Conservation (phyloP, 2,797 vertebrate genomes). For the Lacerta agilis region DNA sequence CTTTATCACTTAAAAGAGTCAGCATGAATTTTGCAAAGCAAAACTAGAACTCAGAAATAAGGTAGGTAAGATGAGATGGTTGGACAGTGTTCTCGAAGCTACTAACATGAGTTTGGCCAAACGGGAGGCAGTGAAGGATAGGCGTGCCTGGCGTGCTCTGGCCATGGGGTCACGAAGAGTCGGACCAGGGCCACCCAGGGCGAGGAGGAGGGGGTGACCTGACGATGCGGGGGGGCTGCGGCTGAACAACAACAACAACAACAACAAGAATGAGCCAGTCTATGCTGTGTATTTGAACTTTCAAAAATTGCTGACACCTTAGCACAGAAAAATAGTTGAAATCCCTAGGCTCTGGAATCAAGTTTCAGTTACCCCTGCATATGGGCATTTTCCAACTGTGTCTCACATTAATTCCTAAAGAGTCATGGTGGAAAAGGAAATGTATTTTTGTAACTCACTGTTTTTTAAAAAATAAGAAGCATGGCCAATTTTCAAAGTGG, state of each 20-base stretch:
- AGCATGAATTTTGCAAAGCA: not conserved
- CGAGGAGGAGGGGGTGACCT: no score
- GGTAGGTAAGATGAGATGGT: no score
- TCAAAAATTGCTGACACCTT: not conserved
- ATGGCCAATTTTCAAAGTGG: not conserved
- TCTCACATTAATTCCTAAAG: not conserved
- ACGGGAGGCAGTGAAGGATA: no score
- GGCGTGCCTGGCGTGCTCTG: no score
- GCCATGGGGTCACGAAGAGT: no score
- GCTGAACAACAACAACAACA: no score
- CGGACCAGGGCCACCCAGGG: no score
- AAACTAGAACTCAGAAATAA: not conserved
- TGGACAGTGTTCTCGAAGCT: no score
- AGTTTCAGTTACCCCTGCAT: not conserved
- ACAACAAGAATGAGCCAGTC: not conserved
- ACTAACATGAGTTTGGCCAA: no score
- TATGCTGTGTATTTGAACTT: not conserved
- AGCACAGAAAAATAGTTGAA: constrained; percentile 11
- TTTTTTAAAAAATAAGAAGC: not conserved
- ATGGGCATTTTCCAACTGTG: not conserved
- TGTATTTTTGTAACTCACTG: not conserved
- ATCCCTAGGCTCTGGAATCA: not conserved
- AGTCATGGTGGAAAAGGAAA: not conserved
- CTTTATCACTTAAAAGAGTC: no score
- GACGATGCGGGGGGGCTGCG: no score